Evolutionary conservation across 2,888 invertebrate genomes (phyloP).

Genomic region (Drosophila cognata): DNA sequence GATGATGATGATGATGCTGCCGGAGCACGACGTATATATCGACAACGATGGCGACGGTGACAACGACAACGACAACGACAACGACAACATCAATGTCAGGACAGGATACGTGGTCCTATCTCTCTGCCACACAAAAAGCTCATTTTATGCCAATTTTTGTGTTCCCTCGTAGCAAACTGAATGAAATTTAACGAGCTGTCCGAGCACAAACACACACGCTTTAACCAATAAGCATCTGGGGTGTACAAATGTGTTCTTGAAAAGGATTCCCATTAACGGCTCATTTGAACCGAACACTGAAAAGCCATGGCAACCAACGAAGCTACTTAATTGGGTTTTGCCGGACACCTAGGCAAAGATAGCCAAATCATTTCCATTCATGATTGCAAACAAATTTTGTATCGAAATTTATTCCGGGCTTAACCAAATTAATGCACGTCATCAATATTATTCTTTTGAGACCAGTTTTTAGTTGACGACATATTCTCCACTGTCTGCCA

Average conservation of each 20-base stretch:
- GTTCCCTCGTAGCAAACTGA: slow-evolving; percentile 46
- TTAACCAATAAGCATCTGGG: slow-evolving; percentile 37
- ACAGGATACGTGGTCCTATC: slow-evolving; percentile 42
- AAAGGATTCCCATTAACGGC: slow-evolving; percentile 60
- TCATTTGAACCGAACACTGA: slow-evolving; percentile 40
- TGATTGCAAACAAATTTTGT: not conserved
- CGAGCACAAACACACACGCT: slow-evolving; percentile 21
- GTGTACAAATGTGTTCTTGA: slow-evolving; percentile 32
- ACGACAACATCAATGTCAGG: slow-evolving; percentile 65
- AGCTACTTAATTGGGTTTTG: slow-evolving; percentile 11
- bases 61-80: slow-evolving; percentile 55
- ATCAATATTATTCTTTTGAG: not conserved
- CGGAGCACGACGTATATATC: slow-evolving; percentile 34
- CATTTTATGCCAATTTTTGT: slow-evolving; percentile 76
- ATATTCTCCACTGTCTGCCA: not conserved
- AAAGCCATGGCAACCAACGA: slow-evolving; percentile 18
- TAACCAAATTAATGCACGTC: not conserved
- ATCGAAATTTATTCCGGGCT: not conserved
- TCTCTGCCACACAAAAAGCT: slow-evolving; percentile 59
- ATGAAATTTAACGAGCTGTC: slow-evolving; percentile 66
- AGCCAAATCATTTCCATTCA: not conserved
- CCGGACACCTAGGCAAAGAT: not conserved
- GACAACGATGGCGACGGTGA: slow-evolving; percentile 46
- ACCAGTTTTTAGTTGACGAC: not conserved
- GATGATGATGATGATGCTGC: slow-evolving; percentile 21